Percentiles rank a stretch among this genome's conserved stretches.
These are phyloP conservation scores for Odontocolon sp. DNA, from an alignment of 2,888 invertebrate species.

Conservation along the genomic window DNA sequence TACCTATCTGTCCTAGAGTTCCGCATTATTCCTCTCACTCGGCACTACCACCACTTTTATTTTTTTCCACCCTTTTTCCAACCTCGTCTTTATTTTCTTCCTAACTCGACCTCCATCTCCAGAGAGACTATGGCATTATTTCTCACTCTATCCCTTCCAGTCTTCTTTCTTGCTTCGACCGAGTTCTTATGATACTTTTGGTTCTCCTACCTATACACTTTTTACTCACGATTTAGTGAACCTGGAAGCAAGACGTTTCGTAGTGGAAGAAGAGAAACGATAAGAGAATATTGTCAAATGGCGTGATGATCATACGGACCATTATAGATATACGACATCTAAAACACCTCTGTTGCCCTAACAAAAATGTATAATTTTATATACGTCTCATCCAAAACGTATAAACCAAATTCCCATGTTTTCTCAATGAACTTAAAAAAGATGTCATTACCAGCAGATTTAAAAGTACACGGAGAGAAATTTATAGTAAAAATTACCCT, in stretches of 20 bases:
- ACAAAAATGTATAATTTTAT: too few species aligned
- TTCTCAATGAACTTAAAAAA: too few species aligned
- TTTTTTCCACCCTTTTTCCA: too few species aligned
- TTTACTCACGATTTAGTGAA: not conserved
- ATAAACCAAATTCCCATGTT: too few species aligned
- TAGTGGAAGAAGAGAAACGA: not conserved
- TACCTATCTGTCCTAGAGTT: not conserved
- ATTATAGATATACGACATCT: too few species aligned
- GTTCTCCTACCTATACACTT: constrained; percentile 1
- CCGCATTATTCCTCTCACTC: not conserved
- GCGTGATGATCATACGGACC: too few species aligned
- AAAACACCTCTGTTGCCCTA: too few species aligned
- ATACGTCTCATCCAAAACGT: too few species aligned
- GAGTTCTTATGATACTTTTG: not conserved
- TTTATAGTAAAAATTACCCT: too few species aligned
- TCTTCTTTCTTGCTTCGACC: constrained; percentile 14
- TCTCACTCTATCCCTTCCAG: constrained; percentile 27
- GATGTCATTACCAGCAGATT: too few species aligned
- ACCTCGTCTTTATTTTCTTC: constrained; percentile 15
- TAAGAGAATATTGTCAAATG: too few species aligned
- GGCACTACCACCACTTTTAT: not conserved
- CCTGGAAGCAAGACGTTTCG: not conserved
- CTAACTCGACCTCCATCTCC: constrained; percentile 45
- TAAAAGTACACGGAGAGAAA: too few species aligned
- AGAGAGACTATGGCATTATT: constrained; percentile 21